Evolutionary conservation across 2,888 invertebrate genomes (phyloP), one percentile per base, ranked within the genome.

Genomic region (Itoplectis maculator): DNA sequence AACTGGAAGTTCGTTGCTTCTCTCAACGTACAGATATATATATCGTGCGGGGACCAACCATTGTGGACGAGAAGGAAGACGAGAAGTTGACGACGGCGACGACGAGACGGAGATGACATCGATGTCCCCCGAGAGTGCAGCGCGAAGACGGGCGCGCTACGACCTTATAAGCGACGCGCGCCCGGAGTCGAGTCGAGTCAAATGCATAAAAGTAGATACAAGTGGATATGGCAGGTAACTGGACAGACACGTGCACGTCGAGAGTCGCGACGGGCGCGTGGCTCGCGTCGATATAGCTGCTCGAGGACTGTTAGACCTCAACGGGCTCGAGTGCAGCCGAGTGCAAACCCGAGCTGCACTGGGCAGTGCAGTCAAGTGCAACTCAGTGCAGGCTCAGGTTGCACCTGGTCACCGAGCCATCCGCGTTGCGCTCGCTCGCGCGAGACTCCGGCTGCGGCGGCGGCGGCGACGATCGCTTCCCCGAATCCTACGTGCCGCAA

Each of bases 141-240:
- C 7, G 56, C 23, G 65, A 56, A 63, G 70, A 77, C 65, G 63
- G 37, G n/a, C n/a, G n/a, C n/a, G n/a, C n/a, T 29, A 73, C 47
- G 51, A 42, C 82, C 82, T 79, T 82, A 82, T 82, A 82, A 82
- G 82, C 45, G 35, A 72, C 66, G 68, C 69, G 23, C 63, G 84
- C 66, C 79, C 63, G 84, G 83, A 59, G 82, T 82, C 83, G 83
- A 83, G 84, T n/a, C n/a, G n/a, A n/a, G n/a, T n/a, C 84, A 84
- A 86, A 85, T 86, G 87, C 85, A 86, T 86, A 87, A 87, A 85
- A 86, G 86, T 79, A 80, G 80, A 85, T 84, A 84, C 85, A 83
- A 86, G 86, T 87, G 84, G 87, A 87, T 88, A 88, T 87, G 87
- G 87, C 85, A 87, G 85, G 86, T 78, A 81, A 85, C 74, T 85